A percentile compares a stretch with the other conserved stretches of the same genome.
Conservation (phyloP, 2,113 vertebrate species). For the Crotalus viridis region DNA sequence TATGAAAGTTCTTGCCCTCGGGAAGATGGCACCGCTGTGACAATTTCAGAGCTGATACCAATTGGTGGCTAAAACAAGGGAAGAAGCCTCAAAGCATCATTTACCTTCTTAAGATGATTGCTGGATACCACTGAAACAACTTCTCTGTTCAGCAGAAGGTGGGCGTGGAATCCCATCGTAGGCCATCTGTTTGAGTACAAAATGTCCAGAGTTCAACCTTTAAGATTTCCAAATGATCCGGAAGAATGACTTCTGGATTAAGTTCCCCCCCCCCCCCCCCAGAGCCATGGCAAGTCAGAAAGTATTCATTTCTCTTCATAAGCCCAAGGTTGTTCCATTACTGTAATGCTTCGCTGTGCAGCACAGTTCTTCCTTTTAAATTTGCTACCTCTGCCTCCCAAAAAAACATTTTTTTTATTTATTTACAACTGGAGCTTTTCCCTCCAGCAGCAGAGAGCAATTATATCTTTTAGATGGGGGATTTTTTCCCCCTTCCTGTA, state of each 20-base stretch:
- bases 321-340: not conserved
- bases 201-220: not conserved
- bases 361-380: constrained; percentile 27
- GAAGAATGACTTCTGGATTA: not conserved
- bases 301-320: not conserved
- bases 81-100: not conserved
- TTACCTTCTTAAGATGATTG: not conserved
- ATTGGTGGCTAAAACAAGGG: not conserved
- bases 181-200: not conserved
- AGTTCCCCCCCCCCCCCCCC: too few relatives aligned
- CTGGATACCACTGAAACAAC: too few relatives aligned
- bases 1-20: not conserved
- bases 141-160: not conserved
- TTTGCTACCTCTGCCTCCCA: not conserved
- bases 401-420: constrained; percentile 13
- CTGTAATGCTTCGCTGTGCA: not conserved
- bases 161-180: too few relatives aligned
- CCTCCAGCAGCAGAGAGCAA: constrained; percentile 23
- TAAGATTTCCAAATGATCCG: not conserved
- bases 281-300: not conserved
- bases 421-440: not conserved
- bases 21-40: not conserved
- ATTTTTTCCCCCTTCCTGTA: not conserved
- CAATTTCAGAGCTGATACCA: not conserved
- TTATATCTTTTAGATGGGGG: not conserved